These are phyloP conservation scores for Barnardius zonarius DNA, from an alignment of 2,113 vertebrate genomes.

Conservation along the genomic window DNA sequence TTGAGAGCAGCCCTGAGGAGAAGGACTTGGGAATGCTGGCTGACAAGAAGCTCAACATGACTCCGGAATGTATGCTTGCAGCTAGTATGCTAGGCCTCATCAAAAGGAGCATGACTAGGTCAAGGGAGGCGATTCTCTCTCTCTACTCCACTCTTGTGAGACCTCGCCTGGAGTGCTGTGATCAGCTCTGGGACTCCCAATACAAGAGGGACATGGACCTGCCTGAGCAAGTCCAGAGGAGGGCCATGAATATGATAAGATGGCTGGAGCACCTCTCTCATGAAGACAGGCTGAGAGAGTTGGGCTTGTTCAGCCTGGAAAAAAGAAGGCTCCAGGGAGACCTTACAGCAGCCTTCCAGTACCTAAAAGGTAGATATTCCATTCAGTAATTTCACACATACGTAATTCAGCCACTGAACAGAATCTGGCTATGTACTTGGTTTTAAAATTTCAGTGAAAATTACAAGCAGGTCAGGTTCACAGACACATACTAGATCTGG, in stretches of 20 bases:
- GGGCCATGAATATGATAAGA: background rate
- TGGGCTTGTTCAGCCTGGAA: background rate
- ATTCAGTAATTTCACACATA: background rate
- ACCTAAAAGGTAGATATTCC: background rate
- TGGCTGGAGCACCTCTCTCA: background rate
- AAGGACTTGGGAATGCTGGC: background rate
- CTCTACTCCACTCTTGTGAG: background rate
- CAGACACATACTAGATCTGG: background rate
- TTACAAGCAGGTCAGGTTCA: background rate
- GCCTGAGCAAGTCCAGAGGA: background rate
- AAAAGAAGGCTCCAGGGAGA: background rate
- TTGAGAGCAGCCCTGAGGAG: background rate
- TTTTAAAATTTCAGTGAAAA: background rate
- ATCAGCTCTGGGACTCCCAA: background rate
- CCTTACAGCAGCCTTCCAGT: background rate
- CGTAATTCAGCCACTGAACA: background rate
- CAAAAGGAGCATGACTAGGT: background rate
- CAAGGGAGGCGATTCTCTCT: background rate
- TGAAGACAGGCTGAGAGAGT: background rate
- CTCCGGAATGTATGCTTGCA: fast-evolving
- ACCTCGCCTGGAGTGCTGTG: fast-evolving
- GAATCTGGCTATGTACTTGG: background rate
- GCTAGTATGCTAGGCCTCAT: background rate
- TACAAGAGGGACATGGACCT: background rate
- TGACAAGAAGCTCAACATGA: background rate